phyloP scores from a whole-genome alignment of 2,888 invertebrate species.

The Pseudanteris insignis region DNA sequence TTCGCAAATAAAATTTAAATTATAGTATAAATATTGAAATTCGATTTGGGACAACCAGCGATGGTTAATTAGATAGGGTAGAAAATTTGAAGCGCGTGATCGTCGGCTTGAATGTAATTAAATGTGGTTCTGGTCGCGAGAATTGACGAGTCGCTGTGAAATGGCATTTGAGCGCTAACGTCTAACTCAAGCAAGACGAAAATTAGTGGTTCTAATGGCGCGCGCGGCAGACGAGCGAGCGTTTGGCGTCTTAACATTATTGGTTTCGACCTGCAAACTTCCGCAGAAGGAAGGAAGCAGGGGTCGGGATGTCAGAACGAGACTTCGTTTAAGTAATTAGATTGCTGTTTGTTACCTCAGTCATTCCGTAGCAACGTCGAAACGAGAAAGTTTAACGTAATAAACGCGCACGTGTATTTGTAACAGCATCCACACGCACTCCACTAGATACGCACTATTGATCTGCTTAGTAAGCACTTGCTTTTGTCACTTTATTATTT shows the following conservation, averaged over 20 bases:
- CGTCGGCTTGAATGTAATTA: conserved; percentile 22
- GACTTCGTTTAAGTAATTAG: conserved; percentile 63
- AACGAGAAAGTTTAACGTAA: conserved; percentile 39
- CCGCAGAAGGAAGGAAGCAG: conserved; percentile 35
- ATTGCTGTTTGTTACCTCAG: conserved; percentile 61
- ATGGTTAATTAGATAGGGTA: conserved; percentile 10
- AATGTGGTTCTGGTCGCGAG: conserved; percentile 20
- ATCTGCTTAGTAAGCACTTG: conserved; percentile 19
- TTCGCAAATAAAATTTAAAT: no score
- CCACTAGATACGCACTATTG: conserved; percentile 20
- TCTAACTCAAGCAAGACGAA: conserved; percentile 61
- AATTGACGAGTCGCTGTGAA: conserved; percentile 42
- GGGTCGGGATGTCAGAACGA: conserved; percentile 49
- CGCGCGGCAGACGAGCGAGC: conserved; percentile 46
- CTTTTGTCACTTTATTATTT: no score
- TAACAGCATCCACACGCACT: no score
- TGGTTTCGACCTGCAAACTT: conserved; percentile 59
- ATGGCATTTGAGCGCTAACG: conserved; percentile 53
- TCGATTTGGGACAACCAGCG: no score
- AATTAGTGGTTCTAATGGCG: conserved; percentile 61
- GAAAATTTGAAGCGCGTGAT: conserved; percentile 15
- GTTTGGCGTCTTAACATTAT: conserved; percentile 61
- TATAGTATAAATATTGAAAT: no score
- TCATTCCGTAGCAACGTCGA: conserved; percentile 50
- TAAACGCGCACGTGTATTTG: conserved; percentile 12